These are phyloP conservation scores for Pteropus alecto DNA, from an alignment of 2,113 vertebrate genomes.

Conservation along the genomic window DNA sequence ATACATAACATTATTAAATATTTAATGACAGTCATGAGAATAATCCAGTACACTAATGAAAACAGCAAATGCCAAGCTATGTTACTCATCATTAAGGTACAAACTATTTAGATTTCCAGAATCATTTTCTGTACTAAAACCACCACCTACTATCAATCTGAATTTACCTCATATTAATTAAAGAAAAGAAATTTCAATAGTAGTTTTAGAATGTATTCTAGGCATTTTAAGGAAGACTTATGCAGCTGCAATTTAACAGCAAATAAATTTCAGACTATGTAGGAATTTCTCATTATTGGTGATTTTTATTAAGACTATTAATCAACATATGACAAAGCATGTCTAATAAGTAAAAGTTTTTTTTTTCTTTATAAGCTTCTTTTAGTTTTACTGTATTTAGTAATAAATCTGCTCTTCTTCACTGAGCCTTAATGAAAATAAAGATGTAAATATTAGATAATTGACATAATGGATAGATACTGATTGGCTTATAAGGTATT, in stretches of 20 bases:
- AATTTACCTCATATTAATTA: not conserved
- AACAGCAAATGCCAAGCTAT: not conserved
- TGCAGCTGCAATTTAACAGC: not conserved
- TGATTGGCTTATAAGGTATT: not conserved
- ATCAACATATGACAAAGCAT: not conserved
- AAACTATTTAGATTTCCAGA: not conserved
- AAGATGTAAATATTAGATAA: not conserved
- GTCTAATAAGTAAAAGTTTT: not conserved
- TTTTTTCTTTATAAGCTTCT: not conserved
- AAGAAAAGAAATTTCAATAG: not conserved
- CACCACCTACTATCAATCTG: not conserved
- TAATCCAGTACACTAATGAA: not conserved
- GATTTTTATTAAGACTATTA: not conserved
- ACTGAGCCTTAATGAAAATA: not conserved
- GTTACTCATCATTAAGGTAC: not conserved
- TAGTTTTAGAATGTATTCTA: not conserved
- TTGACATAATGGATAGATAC: not conserved
- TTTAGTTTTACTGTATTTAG: not conserved
- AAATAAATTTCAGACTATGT: slow-evolving; percentile 2
- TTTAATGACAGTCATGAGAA: not conserved
- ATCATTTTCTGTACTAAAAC: not conserved
- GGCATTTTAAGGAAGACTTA: not conserved
- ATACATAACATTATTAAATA: not conserved
- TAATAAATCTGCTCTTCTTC: not conserved
- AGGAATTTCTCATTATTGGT: not conserved